Percentiles rank a stretch among this genome's conserved stretches.
Evolutionary conservation across 2,888 invertebrate genomes (phyloP).

Genomic region (Drosophila imparisetae): DNA sequence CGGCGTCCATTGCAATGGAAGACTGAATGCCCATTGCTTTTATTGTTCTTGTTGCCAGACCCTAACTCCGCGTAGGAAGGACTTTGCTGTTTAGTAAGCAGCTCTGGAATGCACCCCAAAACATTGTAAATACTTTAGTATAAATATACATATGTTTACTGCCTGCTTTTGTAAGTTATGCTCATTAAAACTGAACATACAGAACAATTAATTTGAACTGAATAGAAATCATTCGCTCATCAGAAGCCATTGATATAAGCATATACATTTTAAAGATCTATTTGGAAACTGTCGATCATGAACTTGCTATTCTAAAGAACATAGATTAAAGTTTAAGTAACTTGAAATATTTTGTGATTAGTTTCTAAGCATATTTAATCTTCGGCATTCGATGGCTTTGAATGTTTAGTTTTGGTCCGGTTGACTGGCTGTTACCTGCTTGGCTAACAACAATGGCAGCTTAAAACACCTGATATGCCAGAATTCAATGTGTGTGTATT

Average conservation of each 20-base stretch:
- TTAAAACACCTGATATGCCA: slow-evolving; percentile 47
- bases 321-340: background rate
- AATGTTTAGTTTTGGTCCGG: slow-evolving; percentile 8
- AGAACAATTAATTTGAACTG: background rate
- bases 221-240: background rate
- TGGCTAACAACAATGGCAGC: slow-evolving; percentile 48
- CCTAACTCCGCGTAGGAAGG: background rate
- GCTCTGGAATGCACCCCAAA: background rate
- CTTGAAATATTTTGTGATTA: background rate
- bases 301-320: background rate
- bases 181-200: background rate
- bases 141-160: no score
- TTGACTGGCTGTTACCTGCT: slow-evolving; percentile 6
- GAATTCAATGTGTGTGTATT: slow-evolving; percentile 17
- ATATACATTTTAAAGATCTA: background rate
- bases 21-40: slow-evolving; percentile 5
- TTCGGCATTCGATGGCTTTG: slow-evolving; percentile 13
- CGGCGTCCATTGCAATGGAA: slow-evolving; percentile 32
- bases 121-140: background rate
- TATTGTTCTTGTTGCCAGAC: background rate
- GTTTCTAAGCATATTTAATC: slow-evolving; percentile 30
- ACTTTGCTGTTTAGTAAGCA: background rate
- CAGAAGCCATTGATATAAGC: background rate
- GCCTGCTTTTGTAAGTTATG: background rate
- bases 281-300: background rate